Percentiles rank a stretch among this genome's conserved stretches.
phyloP scores from a whole-genome alignment of 2,113 vertebrate genomes.

The Uropsilus gracilis region DNA sequence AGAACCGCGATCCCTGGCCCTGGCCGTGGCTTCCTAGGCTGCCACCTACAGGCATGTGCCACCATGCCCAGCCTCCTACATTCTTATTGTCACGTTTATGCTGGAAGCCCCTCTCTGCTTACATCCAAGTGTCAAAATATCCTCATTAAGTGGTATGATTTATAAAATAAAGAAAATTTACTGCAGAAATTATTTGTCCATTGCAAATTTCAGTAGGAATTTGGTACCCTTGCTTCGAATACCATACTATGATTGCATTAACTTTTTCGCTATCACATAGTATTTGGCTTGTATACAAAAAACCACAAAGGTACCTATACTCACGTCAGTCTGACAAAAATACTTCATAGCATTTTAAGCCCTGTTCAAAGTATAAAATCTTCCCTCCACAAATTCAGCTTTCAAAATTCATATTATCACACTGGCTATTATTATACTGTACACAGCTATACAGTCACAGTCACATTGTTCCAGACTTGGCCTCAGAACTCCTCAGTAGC shows the following conservation, averaged over 20 bases:
- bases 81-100: not conserved
- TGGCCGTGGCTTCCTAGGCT: too few species aligned
- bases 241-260: not conserved
- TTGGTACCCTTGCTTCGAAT: not conserved
- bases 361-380: not conserved
- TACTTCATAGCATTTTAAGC: not conserved
- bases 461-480: not conserved
- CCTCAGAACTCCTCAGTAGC: not conserved
- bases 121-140: not conserved
- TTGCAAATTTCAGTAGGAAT: not conserved
- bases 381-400: not conserved
- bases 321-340: not conserved
- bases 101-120: not conserved
- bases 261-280: not conserved
- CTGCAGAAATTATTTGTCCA: not conserved
- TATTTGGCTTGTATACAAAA: not conserved
- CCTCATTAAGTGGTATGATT: not conserved
- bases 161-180: not conserved
- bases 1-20: too few species aligned
- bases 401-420: not conserved
- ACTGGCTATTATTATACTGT: not conserved
- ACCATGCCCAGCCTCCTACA: too few species aligned
- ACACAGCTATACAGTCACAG: not conserved
- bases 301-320: not conserved
- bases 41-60: too few species aligned